These are phyloP conservation scores for Aldabrachelys gigantea DNA, from an alignment of 2,113 vertebrate species.

Conservation along the genomic window DNA sequence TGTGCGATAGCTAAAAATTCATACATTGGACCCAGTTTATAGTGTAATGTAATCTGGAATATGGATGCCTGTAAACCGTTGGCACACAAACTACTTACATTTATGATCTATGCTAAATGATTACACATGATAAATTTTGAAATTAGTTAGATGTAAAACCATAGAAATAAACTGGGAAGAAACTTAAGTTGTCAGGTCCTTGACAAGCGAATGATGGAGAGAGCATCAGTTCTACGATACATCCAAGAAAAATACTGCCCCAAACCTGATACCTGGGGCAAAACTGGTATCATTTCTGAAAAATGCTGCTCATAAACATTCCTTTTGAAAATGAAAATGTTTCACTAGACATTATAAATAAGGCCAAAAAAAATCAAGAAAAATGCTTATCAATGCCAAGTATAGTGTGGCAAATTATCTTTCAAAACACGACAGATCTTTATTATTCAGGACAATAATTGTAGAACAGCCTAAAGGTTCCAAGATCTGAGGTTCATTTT, in stretches of 20 bases:
- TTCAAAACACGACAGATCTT: conserved; percentile 8
- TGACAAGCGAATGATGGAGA: conserved; percentile 1
- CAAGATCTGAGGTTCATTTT: conserved; percentile 15
- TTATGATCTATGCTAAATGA: not conserved
- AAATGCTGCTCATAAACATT: conserved; percentile 4
- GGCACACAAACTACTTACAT: not conserved
- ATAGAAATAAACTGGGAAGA: not conserved
- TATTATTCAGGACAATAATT: conserved; percentile 13
- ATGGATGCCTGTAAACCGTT: not conserved
- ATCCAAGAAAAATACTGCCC: not conserved
- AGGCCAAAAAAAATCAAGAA: conserved; percentile 64
- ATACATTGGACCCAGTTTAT: not conserved
- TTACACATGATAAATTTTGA: not conserved
- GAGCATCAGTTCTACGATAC: no score
- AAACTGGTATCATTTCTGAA: not conserved
- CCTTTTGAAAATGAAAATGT: conserved; percentile 33
- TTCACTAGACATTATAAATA: conserved; percentile 45
- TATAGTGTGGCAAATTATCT: not conserved
- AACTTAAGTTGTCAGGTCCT: not conserved
- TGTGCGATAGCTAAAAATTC: conserved; percentile 18
- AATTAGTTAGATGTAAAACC: not conserved
- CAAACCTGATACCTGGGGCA: not conserved
- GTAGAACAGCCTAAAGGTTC: conserved; percentile 26
- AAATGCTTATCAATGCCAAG: conserved; percentile 14
- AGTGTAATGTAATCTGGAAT: not conserved